Evolutionary conservation across 2,888 invertebrate species (phyloP), one percentile per base, ranked within the genome.

Genomic region (Nebria salina): DNA sequence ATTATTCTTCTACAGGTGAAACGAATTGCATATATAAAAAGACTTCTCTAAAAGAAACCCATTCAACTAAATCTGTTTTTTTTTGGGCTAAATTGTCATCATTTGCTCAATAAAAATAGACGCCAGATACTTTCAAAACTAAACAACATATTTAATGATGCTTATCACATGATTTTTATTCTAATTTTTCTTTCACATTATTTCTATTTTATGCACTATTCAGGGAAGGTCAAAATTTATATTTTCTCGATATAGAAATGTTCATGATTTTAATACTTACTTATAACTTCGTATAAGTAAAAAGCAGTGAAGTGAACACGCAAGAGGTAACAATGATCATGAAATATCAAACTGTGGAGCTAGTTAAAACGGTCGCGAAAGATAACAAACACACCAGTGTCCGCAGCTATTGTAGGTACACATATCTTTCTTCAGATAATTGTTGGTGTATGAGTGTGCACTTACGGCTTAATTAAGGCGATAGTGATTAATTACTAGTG

Each of bases 401-500:
- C 34, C 7, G 54, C 54, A 54, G 34, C 34, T 34, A 34, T 34
- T 13, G 54, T 11, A 54, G 54, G 54, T 54, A 54, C 54, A 34
- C 34, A 34, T 34, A 34, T 34, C 54, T 54, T 54, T 7, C 54
- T 54, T 54, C 15, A 70, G 80, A 64, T 80, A 80, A 80, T 80
- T 80, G 80, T 80, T 72, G 65, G 75, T 80, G 80, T 80, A 80
- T 80, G 80, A 80, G 80, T 80, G 75, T 80, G 80, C 80, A 80
- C 75, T 80, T 80, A 80, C 80, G 80, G 80, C 80, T 80, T 80
- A 80, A 80, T 80, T 80, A 80, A 75, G 75, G 70, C 75, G 80
- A 80, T 80, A 72, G 75, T 80, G 80, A 80, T 80, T 80, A 80
- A 80, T 80, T 80, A 80, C 79, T 79, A 79, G 79, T 79, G 79